These are phyloP conservation scores for Euglossa dilemma DNA, from an alignment of 1,140 invertebrate species.

Conservation along the genomic window DNA sequence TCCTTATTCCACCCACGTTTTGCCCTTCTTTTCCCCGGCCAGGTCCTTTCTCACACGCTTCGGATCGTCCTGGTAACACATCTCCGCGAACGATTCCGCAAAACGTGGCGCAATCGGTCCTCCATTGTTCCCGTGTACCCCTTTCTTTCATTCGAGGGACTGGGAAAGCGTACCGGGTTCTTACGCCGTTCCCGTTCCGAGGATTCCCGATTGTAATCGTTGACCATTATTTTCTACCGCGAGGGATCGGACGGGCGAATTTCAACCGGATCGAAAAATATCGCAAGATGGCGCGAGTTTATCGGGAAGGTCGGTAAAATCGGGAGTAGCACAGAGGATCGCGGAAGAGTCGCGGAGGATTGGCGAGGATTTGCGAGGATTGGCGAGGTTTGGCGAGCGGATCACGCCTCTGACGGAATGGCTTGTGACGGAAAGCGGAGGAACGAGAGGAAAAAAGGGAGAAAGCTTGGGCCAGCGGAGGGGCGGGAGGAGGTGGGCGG, in stretches of 20 bases:
- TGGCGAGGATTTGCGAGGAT: not conserved
- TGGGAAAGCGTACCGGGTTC: not conserved
- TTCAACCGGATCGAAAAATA: not conserved
- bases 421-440: slow-evolving; percentile 43
- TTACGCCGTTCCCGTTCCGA: not conserved
- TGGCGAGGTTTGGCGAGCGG: too few species aligned
- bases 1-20: not conserved
- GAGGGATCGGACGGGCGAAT: not conserved
- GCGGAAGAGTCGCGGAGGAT: not conserved
- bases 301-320: too few species aligned
- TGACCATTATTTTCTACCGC: slow-evolving; percentile 11
- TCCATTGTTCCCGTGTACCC: slow-evolving; percentile 47
- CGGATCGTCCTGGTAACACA: slow-evolving; percentile 50
- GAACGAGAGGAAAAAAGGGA: slow-evolving; percentile 36
- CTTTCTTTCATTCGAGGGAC: slow-evolving; percentile 5
- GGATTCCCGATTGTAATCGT: slow-evolving; percentile 4
- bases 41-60: not conserved
- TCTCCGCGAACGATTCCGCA: slow-evolving; percentile 65
- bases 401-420: slow-evolving; percentile 34
- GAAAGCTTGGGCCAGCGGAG: slow-evolving; percentile 48
- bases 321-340: too few species aligned
- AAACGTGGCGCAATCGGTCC: slow-evolving; percentile 61
- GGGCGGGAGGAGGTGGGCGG: slow-evolving; percentile 28
- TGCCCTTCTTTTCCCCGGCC: not conserved
- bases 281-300: not conserved